Evolutionary conservation across 1,140 invertebrate species (phyloP), one percentile per base, ranked within the genome.

Genomic region (Thaumatotibia leucotreta): DNA sequence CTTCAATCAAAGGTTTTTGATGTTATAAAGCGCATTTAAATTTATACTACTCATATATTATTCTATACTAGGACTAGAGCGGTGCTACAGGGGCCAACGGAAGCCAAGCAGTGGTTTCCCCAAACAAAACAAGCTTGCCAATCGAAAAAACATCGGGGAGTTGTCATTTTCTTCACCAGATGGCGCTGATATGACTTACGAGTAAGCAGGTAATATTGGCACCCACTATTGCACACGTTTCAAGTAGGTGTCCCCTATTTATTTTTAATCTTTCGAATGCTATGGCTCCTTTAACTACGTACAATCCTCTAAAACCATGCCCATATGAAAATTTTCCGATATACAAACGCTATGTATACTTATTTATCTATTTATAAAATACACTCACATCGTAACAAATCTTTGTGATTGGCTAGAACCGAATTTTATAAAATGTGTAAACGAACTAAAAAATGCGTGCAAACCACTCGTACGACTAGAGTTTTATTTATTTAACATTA

Each of bases 341-440:
- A 88, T 86, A 89, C 84, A 89, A 89, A 89, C 81, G 81, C 86
- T 89, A 89, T 79, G 76, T 77, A 78, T 83, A 83, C 76, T 83
- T 86, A 83, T 67, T 72, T 24, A 68, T 76, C 77, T 84, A 83
- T 76, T 66, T 87, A 76, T 76, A 76, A 85, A 82, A 79, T 82
- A 87, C 81, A 82, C 77, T 82, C 82, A 83, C 74, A 73, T 78
- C 22, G 74, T 84, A 83, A 86, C 83, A 80, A 82, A 79, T 85
- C 14, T 68, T 67, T 77, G 77, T 83, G 82, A 79, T 71, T 70
- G 65, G 66, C 75, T 83, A 80, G 75, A 61, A 72, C 73, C 72
- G 73, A 66, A 66, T 54, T 69, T 69, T 64, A 31, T 49, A 45
- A 58, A 54, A 58, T 54, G 32, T 66, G 61, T 50, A 61, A 66